Evolutionary conservation across 1,140 invertebrate genomes (phyloP).

Genomic region (Lepeophtheirus salmonis): DNA sequence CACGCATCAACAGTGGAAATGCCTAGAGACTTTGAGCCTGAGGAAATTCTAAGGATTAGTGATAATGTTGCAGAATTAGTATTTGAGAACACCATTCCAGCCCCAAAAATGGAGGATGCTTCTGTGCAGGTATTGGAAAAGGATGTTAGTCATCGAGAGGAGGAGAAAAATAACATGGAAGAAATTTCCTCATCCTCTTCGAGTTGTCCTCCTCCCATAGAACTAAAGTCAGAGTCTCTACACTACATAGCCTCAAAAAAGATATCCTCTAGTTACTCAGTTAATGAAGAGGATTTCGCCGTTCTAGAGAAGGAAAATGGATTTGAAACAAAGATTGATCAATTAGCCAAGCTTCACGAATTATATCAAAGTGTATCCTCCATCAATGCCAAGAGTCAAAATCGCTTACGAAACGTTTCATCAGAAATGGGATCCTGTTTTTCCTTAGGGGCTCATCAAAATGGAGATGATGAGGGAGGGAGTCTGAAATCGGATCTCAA

Average conservation of each 20-base stretch:
- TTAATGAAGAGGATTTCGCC: neutral
- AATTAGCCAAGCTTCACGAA: slow-evolving; percentile 13
- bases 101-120: too few species aligned
- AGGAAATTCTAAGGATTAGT: too few species aligned
- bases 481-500: neutral
- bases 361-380: slow-evolving; percentile 15
- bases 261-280: neutral
- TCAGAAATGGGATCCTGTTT: neutral
- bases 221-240: neutral
- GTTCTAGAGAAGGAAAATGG: neutral
- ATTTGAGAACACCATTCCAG: too few species aligned
- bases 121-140: too few species aligned
- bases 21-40: too few species aligned
- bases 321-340: slow-evolving; percentile 11
- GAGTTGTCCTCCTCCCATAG: too few species aligned
- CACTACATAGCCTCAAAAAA: neutral
- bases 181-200: too few species aligned
- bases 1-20: too few species aligned
- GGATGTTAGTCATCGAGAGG: too few species aligned
- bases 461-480: neutral
- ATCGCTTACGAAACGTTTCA: neutral
- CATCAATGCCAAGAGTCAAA: slow-evolving; percentile 11
- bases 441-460: neutral
- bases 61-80: too few species aligned
- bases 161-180: too few species aligned